Base-by-base conservation (phyloP, 2,888 invertebrate genomes). In the Listrodromus nycthemerus region DNA sequence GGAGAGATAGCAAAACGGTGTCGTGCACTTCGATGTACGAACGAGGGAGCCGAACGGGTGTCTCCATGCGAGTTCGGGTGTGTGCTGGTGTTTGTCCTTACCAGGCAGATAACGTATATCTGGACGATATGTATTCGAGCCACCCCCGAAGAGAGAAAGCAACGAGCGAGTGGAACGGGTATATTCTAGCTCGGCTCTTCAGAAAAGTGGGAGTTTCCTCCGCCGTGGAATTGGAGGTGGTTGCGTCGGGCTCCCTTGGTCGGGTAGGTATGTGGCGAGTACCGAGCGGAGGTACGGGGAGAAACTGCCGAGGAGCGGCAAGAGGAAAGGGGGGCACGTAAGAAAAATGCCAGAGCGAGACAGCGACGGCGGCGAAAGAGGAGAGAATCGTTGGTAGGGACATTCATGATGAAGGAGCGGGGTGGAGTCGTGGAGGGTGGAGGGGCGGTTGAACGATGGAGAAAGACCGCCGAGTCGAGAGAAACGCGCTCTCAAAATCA, bases 301-400 rank as follows among this genome's bases (percentile, higher is more conserved):
- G 79, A 84, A 85, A 85, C 73, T 80, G 75, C 74, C 55, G 67
- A 78, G 85, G 79, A 75, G 82, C 65, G 52, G 86, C 48, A 65
- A 30, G 80, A 63, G 81, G 77, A 69, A 85, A 78, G 83, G 89
- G 89, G 89, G 87, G 86, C 80, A 91, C 65, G 89, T 91, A 91
- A 91, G 91, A 92, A 91, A 91, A 91, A 91, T 91, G 87, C 87
- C 70, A 52, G 79, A 86, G 77, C 58, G 87, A 83, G 87, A 86
- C 66, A 84, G 86, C 82, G 78, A 45, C 33, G 58, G 70, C 37
- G 4, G 37, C n/a, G 74, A 83, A 77, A 67, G 65, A 76, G 21
- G 67, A 66, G 30, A 73, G 48, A 58, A 1, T 19, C 21, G 48
- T 52, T 37, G 55, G 45, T 67, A 76, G 71, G 74, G 67, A 79